Evolutionary conservation across 2,113 vertebrate species (phyloP).

Genomic region (Poecile atricapillus): DNA sequence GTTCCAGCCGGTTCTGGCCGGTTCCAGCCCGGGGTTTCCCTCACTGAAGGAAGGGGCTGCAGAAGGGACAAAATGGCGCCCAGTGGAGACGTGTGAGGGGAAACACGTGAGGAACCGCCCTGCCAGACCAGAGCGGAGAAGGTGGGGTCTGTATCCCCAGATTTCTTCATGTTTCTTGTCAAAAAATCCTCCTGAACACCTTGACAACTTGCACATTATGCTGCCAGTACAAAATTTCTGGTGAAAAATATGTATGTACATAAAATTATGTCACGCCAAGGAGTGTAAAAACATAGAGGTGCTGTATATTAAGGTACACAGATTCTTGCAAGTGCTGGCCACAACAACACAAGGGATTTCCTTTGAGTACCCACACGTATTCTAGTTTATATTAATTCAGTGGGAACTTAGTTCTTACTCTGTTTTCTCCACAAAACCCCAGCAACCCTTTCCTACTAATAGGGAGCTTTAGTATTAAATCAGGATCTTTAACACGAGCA

Average conservation of each 20-base stretch:
- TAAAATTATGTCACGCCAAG: background rate
- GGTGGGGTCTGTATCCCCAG: background rate
- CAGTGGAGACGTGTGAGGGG: fast-evolving
- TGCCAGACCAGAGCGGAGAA: fast-evolving
- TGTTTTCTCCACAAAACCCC: background rate
- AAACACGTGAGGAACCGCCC: fast-evolving
- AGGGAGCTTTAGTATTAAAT: background rate
- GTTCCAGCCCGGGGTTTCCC: fast-evolving
- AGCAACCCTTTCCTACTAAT: background rate
- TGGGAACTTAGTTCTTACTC: background rate
- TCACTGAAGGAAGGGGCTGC: fast-evolving
- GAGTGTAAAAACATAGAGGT: slow-evolving; percentile 8
- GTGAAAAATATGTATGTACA: background rate
- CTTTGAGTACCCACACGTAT: background rate
- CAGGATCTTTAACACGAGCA: background rate
- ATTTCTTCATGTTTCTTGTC: background rate
- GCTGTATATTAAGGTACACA: background rate
- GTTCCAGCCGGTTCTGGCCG: fast-evolving
- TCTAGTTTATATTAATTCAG: background rate
- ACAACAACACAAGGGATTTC: background rate
- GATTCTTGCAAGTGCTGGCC: background rate
- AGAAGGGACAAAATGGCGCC: background rate
- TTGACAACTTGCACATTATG: background rate
- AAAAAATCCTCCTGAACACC: background rate
- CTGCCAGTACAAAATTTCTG: background rate